These are phyloP conservation scores for Montipora capricornis DNA, from an alignment of 64 coral and sea anemone species.

Conservation along the genomic window DNA sequence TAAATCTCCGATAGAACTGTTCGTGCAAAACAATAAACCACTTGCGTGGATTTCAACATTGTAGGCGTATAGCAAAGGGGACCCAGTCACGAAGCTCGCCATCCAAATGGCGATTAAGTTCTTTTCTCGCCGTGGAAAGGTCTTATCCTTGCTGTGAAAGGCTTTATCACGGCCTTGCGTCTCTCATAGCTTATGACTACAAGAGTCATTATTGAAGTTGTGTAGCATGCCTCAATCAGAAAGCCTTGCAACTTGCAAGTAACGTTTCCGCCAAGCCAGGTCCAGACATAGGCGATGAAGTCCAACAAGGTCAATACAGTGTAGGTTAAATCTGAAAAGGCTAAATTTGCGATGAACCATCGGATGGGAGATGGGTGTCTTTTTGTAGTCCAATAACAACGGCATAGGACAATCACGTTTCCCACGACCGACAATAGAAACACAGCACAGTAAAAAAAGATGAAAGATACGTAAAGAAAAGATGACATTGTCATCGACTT, in stretches of 20 bases:
- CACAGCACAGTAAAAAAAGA: background rate
- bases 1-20: no score
- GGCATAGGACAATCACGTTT: conserved; percentile 18
- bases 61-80: no score
- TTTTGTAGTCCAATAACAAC: background rate
- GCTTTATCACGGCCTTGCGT: conserved; percentile 28
- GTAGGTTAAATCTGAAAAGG: conserved; percentile 21
- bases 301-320: conserved; percentile 51
- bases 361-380: background rate
- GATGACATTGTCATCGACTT: background rate
- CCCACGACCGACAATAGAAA: conserved; percentile 7
- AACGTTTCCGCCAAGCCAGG: conserved; percentile 31
- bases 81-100: background rate
- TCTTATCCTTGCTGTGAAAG: background rate
- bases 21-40: no score
- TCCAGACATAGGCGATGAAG: background rate
- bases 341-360: no score
- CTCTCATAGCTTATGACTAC: conserved; percentile 42
- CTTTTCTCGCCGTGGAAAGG: background rate
- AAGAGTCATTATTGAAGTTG: conserved; percentile 53
- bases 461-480: background rate
- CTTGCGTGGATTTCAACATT: no score
- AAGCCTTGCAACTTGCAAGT: conserved; percentile 54
- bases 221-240: conserved; percentile 42
- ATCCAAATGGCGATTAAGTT: background rate